Conservation (phyloP, 2,113 vertebrate species). For the Poeciliopsis turrubarensis region DNA sequence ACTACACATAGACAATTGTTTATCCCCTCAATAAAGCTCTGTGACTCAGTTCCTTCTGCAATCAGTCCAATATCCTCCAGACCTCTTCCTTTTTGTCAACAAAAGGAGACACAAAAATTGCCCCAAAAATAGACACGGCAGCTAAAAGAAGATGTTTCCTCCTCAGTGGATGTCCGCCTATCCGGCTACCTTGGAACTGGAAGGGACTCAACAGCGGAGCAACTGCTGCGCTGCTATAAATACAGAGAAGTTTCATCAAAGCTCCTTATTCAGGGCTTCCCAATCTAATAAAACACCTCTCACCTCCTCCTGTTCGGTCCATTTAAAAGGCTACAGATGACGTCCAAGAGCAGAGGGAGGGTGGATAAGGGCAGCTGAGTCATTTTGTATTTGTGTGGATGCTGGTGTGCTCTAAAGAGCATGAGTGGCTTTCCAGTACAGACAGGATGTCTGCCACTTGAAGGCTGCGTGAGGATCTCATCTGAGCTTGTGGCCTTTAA, state of each 20-base stretch:
- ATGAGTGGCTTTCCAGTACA: slow-evolving; percentile 58
- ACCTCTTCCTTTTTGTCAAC: background rate
- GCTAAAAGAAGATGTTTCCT: slow-evolving; percentile 50
- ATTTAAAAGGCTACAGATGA: slow-evolving; percentile 67
- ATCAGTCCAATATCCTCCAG: slow-evolving; percentile 32
- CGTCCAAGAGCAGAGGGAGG: slow-evolving; percentile 31
- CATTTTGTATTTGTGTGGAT: slow-evolving; percentile 45
- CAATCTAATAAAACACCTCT: slow-evolving; percentile 65
- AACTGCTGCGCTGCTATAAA: slow-evolving; percentile 62
- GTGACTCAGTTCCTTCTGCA: slow-evolving; percentile 10
- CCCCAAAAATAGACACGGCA: slow-evolving; percentile 52
- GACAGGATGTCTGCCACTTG: slow-evolving; percentile 57
- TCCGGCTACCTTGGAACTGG: slow-evolving; percentile 44
- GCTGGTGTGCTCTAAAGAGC: slow-evolving; percentile 49
- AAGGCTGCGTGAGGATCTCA: slow-evolving; percentile 27
- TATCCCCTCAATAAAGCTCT: slow-evolving; percentile 24
- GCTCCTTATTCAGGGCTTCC: slow-evolving; percentile 50
- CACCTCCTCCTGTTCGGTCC: slow-evolving; percentile 16
- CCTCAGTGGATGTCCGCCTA: slow-evolving; percentile 45
- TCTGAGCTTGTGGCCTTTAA: slow-evolving; percentile 31
- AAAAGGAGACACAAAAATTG: slow-evolving; percentile 27
- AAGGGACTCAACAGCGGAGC: slow-evolving; percentile 45
- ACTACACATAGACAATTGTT: slow-evolving; percentile 17
- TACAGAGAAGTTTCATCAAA: slow-evolving; percentile 41
- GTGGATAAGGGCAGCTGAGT: slow-evolving; percentile 56